Evolutionary conservation across 2,113 vertebrate species (phyloP).

Genomic region (Otis tarda): DNA sequence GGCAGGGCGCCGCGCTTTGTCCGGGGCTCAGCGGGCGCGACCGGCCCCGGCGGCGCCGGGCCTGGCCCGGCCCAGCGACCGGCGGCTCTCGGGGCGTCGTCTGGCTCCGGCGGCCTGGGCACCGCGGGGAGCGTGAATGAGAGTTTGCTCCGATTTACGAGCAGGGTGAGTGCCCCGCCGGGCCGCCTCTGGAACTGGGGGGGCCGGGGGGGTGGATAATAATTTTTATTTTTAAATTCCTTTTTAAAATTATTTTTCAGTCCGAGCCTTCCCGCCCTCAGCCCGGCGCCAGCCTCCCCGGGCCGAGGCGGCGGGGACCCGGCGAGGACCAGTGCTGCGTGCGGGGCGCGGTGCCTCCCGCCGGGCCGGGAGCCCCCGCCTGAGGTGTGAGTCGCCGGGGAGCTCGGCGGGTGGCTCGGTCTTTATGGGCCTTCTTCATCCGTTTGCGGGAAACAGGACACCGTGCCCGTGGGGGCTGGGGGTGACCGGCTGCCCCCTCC

Average conservation of each 20-base stretch:
- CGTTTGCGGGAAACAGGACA: not conserved
- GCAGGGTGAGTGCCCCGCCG: slow-evolving; percentile 36
- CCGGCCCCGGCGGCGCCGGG: too few species aligned
- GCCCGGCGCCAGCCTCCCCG: not conserved
- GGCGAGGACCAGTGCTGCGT: not conserved
- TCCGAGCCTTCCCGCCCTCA: accelerated
- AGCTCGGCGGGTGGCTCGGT: not conserved
- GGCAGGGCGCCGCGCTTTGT: not conserved
- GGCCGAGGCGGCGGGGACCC: not conserved
- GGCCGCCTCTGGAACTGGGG: not conserved
- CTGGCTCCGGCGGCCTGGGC: too few species aligned
- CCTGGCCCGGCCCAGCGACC: too few species aligned
- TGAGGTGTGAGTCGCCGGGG: not conserved
- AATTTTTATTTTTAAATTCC: too few species aligned
- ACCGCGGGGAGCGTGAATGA: slow-evolving; percentile 42
- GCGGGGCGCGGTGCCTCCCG: not conserved
- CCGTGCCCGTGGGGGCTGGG: not conserved
- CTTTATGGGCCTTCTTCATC: not conserved
- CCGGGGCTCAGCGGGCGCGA: not conserved
- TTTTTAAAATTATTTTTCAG: too few species aligned
- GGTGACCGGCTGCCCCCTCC: not conserved
- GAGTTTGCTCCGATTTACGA: slow-evolving; percentile 61
- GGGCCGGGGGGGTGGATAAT: not conserved
- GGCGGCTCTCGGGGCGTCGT: too few species aligned
- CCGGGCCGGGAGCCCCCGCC: too few species aligned